These are phyloP conservation scores for Cantharis rustica DNA, from an alignment of 2,888 invertebrate genomes.

Conservation along the genomic window DNA sequence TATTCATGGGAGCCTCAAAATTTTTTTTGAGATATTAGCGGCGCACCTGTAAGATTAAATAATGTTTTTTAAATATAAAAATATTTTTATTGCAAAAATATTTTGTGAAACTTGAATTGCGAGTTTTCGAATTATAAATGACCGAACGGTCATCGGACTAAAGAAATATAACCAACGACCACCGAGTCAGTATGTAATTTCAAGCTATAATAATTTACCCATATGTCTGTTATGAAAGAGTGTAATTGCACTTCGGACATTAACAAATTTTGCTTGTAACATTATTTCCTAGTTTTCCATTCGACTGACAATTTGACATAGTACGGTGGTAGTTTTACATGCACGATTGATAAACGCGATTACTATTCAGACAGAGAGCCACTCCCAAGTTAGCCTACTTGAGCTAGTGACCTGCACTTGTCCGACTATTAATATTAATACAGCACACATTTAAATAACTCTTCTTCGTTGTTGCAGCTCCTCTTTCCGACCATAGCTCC, in stretches of 20 bases:
- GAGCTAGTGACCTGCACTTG: slow-evolving; percentile 42
- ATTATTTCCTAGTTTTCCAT: slow-evolving; percentile 10
- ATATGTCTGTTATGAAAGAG: background rate
- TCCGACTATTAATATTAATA: slow-evolving; percentile 48
- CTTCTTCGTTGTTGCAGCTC: slow-evolving; percentile 65
- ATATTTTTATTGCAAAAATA: background rate
- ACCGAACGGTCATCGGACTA: slow-evolving; percentile 37
- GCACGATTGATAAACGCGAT: slow-evolving; percentile 31
- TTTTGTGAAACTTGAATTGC: slow-evolving; percentile 35
- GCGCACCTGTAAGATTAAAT: background rate
- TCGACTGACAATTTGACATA: slow-evolving; percentile 11
- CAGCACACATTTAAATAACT: slow-evolving; percentile 20
- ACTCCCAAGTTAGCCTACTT: slow-evolving; percentile 38
- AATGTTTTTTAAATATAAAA: background rate
- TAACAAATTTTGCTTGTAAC: background rate
- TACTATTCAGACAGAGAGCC: slow-evolving; percentile 41
- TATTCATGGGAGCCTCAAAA: background rate
- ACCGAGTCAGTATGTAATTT: background rate
- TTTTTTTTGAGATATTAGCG: background rate
- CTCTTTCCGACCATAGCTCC: slow-evolving; percentile 59
- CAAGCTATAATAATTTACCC: background rate
- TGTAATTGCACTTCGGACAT: background rate
- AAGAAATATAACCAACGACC: slow-evolving; percentile 10
- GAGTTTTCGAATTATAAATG: slow-evolving; percentile 34
- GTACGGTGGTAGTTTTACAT: slow-evolving; percentile 23